phyloP scores from a whole-genome alignment of 2,888 invertebrate species.

The Acrobasis consociella region DNA sequence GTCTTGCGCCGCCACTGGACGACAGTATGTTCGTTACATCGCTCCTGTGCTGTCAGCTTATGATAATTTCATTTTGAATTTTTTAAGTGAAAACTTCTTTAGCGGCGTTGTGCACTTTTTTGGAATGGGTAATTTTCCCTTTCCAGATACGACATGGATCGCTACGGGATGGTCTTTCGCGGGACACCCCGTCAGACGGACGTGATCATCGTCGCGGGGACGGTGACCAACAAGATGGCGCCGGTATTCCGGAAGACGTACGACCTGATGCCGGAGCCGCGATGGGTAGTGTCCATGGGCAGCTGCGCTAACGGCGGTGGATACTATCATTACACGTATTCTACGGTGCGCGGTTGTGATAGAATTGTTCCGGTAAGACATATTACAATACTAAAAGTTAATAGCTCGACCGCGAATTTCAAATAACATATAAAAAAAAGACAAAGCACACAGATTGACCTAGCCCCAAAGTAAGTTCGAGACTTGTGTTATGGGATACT shows the following conservation, averaged over 20 bases:
- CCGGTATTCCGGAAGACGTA: conserved; percentile 97
- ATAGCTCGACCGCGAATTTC: neutral
- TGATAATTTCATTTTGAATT: too few species aligned
- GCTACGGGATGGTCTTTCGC: conserved; percentile 97
- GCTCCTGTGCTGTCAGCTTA: neutral
- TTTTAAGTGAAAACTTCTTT: too few species aligned
- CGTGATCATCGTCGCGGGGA: conserved; percentile 98
- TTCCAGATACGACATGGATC: conserved; percentile 96
- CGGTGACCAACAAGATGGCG: conserved; percentile 99
- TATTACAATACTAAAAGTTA: neutral
- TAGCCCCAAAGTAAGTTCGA: too few species aligned
- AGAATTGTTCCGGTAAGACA: conserved; percentile 66
- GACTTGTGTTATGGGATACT: too few species aligned
- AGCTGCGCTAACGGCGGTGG: conserved; percentile 99
- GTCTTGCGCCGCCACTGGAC: too few species aligned
- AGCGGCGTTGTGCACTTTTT: too few species aligned
- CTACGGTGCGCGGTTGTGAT: conserved; percentile 88
- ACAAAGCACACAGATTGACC: too few species aligned
- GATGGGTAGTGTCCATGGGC: conserved; percentile 99
- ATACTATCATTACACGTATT: conserved; percentile 99
- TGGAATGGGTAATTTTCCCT: neutral
- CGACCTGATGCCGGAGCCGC: conserved; percentile 98
- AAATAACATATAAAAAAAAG: too few species aligned
- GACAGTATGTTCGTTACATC: neutral
- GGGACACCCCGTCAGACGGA: conserved; percentile 98